Evolutionary conservation across 2,113 vertebrate genomes (phyloP).

Genomic region (Aegotheles bennettii): DNA sequence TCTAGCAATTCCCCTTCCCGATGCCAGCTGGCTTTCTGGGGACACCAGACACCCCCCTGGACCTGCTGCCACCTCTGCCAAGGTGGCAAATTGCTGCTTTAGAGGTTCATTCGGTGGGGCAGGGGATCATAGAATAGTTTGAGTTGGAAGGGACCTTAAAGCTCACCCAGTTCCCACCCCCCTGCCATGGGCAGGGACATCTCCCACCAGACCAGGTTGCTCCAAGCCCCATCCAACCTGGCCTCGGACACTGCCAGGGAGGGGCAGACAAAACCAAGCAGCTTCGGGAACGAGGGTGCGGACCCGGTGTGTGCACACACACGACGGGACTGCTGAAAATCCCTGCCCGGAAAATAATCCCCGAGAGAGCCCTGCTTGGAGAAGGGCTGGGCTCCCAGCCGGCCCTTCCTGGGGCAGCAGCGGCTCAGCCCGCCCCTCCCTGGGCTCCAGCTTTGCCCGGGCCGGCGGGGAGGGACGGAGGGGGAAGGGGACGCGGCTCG

Average conservation of each 20-base stretch:
- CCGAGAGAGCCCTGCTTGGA: not conserved
- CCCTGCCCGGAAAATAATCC: not conserved
- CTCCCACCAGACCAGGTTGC: too few relatives aligned
- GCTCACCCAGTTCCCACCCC: too few relatives aligned
- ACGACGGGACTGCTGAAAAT: not conserved
- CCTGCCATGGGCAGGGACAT: too few relatives aligned
- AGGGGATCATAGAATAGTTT: too few relatives aligned
- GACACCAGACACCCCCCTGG: fast-evolving
- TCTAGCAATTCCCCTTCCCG: not conserved
- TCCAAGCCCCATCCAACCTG: too few relatives aligned
- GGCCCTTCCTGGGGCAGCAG: not conserved
- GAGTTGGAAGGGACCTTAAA: too few relatives aligned
- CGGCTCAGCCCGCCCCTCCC: not conserved
- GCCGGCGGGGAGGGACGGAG: too few relatives aligned
- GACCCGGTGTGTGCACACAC: not conserved
- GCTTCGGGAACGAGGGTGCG: not conserved
- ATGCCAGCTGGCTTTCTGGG: not conserved
- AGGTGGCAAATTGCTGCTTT: not conserved
- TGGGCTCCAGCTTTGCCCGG: not conserved
- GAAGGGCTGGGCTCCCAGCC: not conserved
- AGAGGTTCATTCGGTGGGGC: not conserved
- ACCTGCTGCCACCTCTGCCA: not conserved
- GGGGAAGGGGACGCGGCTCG: too few relatives aligned
- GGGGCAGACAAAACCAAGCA: not conserved
- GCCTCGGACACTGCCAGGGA: too few relatives aligned